Evolutionary conservation across 2,797 vertebrate genomes (phyloP).

Genomic region (Peromyscus aztecus): DNA sequence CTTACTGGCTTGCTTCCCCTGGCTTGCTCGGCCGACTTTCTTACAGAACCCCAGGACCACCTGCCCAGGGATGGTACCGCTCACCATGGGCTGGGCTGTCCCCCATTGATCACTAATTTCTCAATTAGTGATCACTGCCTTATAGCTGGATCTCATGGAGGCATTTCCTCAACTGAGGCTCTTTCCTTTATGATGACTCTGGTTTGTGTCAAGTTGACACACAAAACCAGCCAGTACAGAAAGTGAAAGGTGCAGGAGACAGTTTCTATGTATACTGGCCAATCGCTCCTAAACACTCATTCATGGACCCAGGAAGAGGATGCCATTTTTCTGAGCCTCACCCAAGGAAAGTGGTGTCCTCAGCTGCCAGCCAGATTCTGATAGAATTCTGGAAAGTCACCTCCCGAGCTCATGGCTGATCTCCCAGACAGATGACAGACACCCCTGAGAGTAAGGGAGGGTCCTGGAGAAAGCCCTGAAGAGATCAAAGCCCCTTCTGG

Average conservation of each 20-base stretch:
- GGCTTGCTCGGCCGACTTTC: not conserved
- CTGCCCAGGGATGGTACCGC: not conserved
- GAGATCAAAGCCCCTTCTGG: slow-evolving; percentile 9
- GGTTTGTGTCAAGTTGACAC: not conserved
- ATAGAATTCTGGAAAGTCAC: not conserved
- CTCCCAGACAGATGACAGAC: not conserved
- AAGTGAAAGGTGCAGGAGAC: not conserved
- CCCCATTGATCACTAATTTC: not conserved
- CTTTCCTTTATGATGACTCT: not conserved
- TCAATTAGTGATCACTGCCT: not conserved
- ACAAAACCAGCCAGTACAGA: not conserved
- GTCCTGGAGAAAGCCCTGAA: not conserved
- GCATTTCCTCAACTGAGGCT: not conserved
- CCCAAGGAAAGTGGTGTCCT: not conserved
- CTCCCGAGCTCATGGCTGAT: not conserved
- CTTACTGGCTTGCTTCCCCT: not conserved
- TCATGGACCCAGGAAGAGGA: not conserved
- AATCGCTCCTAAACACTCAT: not conserved
- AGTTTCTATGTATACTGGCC: not conserved
- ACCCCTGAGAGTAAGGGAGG: not conserved
- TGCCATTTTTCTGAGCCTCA: not conserved
- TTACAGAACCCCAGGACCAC: not conserved
- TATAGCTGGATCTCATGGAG: not conserved
- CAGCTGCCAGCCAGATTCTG: not conserved
- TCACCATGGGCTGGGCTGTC: not conserved